Percentiles rank a stretch among this genome's conserved stretches.
These are phyloP conservation scores for Dreissena rostriformis DNA, from an alignment of 1,140 invertebrate species.

Conservation along the genomic window DNA sequence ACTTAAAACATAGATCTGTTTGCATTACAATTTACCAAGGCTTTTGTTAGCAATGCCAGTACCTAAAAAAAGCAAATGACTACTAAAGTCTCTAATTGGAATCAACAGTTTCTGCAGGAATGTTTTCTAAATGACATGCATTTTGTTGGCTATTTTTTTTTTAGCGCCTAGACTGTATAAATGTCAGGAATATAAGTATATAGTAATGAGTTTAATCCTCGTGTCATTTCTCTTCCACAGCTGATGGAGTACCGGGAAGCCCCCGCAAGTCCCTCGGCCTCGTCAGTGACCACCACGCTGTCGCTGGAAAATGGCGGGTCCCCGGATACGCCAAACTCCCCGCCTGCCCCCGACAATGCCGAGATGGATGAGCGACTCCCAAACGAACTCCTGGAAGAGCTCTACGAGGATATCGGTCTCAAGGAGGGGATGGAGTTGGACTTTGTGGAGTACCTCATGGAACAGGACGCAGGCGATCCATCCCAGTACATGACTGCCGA, in stretches of 20 bases:
- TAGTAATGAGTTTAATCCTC: too few relatives aligned
- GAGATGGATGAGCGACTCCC: conserved; percentile 78
- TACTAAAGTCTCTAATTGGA: too few relatives aligned
- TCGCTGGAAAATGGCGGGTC: conserved; percentile 69
- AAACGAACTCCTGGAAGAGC: conserved; percentile 80
- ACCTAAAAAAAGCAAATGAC: too few relatives aligned
- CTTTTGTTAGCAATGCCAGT: too few relatives aligned
- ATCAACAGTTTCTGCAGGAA: too few relatives aligned
- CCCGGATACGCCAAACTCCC: conserved; percentile 69
- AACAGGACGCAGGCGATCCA: conserved; percentile 74
- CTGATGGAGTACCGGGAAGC: conserved; percentile 78
- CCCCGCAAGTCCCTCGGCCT: conserved; percentile 73
- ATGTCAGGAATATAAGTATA: too few relatives aligned
- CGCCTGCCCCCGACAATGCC: conserved; percentile 56
- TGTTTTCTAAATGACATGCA: too few relatives aligned
- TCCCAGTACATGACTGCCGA: conserved; percentile 77
- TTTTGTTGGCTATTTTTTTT: too few relatives aligned
- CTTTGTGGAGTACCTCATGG: conserved; percentile 79
- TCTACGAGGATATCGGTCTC: conserved; percentile 81
- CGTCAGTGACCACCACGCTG: conserved; percentile 67
- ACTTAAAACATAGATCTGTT: too few relatives aligned
- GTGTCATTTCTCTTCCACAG: conserved; percentile 56
- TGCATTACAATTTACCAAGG: too few relatives aligned
- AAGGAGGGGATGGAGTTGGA: conserved; percentile 81
- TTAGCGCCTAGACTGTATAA: too few relatives aligned